Percentiles rank a stretch among this genome's conserved stretches.
These are phyloP conservation scores for Spinibarbus caldwelli DNA, from an alignment of 2,797 vertebrate genomes.

Conservation along the genomic window DNA sequence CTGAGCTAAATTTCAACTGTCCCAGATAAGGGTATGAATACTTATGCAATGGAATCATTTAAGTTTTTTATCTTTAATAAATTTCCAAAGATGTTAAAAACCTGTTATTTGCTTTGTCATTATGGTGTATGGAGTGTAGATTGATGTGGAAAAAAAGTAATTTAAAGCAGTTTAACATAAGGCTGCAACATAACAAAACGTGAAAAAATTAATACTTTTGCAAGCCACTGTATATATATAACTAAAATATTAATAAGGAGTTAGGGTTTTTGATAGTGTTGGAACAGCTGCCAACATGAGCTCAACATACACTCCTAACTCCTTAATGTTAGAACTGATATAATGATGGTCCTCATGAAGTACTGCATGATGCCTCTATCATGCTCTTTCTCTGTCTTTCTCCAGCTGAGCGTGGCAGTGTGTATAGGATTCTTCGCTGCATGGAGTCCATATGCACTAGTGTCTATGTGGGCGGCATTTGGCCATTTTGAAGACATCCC, in stretches of 20 bases:
- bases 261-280: neutral
- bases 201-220: too few species aligned
- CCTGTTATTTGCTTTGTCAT: too few species aligned
- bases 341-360: neutral
- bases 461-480: slow-evolving; percentile 74
- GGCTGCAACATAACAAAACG: too few species aligned
- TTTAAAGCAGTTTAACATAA: too few species aligned
- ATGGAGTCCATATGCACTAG: slow-evolving; percentile 74
- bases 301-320: neutral
- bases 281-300: neutral
- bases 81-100: too few species aligned
- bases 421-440: slow-evolving; percentile 73
- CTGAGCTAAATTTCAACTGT: too few species aligned
- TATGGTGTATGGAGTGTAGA: too few species aligned
- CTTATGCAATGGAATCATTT: too few species aligned
- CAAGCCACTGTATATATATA: too few species aligned
- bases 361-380: neutral
- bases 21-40: too few species aligned
- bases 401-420: slow-evolving; percentile 72
- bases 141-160: too few species aligned
- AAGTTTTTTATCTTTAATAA: too few species aligned
- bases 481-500: slow-evolving; percentile 69
- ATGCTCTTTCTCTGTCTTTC: slow-evolving; percentile 24
- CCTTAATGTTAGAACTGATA: neutral
- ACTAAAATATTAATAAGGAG: neutral